Percentiles rank a stretch among this genome's conserved stretches.
phyloP scores from a whole-genome alignment of 2,888 invertebrate genomes.

The Pseudococcus viburni region DNA sequence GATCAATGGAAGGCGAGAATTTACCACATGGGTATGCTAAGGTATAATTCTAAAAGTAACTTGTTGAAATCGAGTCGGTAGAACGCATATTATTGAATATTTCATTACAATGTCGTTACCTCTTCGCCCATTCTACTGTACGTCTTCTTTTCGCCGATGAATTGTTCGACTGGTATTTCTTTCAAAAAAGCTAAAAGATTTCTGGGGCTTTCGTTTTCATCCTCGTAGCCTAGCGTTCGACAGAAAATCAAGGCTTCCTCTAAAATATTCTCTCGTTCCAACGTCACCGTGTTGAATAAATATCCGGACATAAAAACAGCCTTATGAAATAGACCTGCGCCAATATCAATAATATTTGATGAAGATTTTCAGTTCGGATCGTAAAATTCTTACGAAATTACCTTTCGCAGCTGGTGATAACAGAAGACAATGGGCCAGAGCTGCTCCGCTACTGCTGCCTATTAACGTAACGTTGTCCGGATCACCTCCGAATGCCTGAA shows the following conservation, averaged over 20 bases:
- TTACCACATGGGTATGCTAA: background rate
- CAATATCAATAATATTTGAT: too few species aligned
- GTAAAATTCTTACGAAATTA: background rate
- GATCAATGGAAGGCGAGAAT: background rate
- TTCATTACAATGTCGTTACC: background rate
- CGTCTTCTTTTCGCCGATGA: background rate
- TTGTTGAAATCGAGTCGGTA: background rate
- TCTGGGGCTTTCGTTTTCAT: background rate
- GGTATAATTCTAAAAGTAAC: background rate
- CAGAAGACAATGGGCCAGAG: background rate
- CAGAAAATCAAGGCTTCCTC: background rate
- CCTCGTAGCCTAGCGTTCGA: background rate
- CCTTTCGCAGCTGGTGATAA: background rate
- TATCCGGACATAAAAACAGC: conserved; percentile 25
- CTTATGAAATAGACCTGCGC: conserved; percentile 11
- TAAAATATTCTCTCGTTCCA: background rate
- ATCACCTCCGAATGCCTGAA: background rate
- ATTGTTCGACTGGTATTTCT: background rate
- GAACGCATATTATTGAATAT: too few species aligned
- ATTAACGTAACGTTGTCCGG: background rate
- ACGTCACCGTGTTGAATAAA: background rate
- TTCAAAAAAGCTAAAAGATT: background rate
- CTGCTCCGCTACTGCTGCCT: conserved; percentile 3
- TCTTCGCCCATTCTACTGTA: background rate
- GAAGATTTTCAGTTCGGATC: background rate